Base-by-base conservation (phyloP, 2,797 vertebrate species). In the Loris lydekkerianus region DNA sequence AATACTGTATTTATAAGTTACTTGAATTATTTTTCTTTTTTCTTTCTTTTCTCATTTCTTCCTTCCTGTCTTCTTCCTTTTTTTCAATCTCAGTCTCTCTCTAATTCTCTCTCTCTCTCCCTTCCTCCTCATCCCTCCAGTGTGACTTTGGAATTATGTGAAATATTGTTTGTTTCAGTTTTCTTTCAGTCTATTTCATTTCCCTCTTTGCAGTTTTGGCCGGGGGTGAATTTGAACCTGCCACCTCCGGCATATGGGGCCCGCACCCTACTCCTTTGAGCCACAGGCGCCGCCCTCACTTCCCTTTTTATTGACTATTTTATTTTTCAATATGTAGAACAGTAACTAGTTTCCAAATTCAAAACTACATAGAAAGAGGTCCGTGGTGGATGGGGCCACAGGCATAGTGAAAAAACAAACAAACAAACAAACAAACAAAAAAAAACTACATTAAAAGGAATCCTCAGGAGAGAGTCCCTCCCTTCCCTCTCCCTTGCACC, bases 81-180 rank as follows among this genome's bases (percentile, higher is more conserved):
- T 3, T 34, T 9, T 31, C 10, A 34, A 23, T 58, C 20, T 78
- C 7, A 18, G 3, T 65, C 10, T 20, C 21, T 60, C n/a, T 20
- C 18, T 14, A 5, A 10, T 15, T 23, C 29, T 5, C 1, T 29
- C 25, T 21, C 13, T 5, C 10, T 34, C 29, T 13, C 5, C 60
- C 25, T 78, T 1, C 40, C 18, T 10, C 0, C 27, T 31, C 5
- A 65, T 58, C 37, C 56, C 17, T 91, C 25, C 67, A 40, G 3
- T 69, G n/a, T 89, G 17, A 34, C 43, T 63, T 61, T 83, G 69
- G 27, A 76, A 89, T 93, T 40, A 53, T 60, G 15, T 43, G 23
- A 88, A 83, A 65, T 93, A 83, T 20, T 27, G 78, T 60, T 67
- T 80, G 60, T 88, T 92, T 88, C 34, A 5, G 1, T 93, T 87